Evolutionary conservation across 2,113 vertebrate species (phyloP).

Genomic region (Labeo rohita): DNA sequence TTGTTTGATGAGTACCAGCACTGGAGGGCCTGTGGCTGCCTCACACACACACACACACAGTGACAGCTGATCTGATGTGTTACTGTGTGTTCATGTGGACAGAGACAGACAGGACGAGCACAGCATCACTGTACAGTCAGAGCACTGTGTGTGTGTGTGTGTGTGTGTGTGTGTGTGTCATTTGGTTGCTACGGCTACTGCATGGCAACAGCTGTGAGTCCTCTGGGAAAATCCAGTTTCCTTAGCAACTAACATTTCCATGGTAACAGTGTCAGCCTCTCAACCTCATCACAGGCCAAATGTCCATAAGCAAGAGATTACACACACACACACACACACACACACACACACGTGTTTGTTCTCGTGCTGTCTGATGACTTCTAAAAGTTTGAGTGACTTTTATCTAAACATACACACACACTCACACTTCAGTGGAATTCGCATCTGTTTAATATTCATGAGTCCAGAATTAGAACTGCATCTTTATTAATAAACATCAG

Average conservation of each 20-base stretch:
- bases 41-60: conserved; percentile 1
- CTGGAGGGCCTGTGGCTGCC: not conserved
- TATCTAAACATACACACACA: conserved; percentile 26
- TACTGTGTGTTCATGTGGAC: not conserved
- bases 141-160: not conserved
- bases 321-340: conserved; percentile 34
- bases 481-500: conserved; percentile 22
- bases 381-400: not conserved
- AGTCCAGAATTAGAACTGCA: conserved; percentile 8
- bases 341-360: conserved; percentile 2
- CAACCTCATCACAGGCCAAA: conserved; percentile 17
- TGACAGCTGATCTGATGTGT: not conserved
- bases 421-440: not conserved
- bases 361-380: not conserved
- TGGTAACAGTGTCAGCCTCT: conserved; percentile 37
- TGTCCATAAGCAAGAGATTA: not conserved
- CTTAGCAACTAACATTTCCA: conserved; percentile 66
- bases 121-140: not conserved
- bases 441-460: conserved; percentile 3
- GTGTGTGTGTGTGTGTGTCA: conserved; percentile 27
- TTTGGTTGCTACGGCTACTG: conserved; percentile 66
- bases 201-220: conserved; percentile 71
- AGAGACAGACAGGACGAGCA: not conserved
- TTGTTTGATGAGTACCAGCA: not conserved
- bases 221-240: conserved; percentile 64